Evolutionary conservation across 2,888 invertebrate genomes (phyloP).

Genomic region (Pseudococcus jackbeardsleyi): DNA sequence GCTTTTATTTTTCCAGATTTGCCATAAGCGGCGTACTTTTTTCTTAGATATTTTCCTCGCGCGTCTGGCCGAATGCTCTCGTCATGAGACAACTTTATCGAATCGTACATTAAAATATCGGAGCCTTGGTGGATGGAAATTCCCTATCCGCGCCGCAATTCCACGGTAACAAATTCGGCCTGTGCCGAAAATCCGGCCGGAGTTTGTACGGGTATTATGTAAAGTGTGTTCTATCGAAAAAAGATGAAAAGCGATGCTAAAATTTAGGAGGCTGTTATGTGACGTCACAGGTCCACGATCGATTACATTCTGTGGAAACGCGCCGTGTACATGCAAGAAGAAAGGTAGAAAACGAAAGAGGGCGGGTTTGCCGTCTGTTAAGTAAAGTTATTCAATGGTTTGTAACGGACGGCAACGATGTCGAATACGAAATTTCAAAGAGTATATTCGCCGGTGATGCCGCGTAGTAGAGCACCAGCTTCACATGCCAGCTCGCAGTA

Average conservation of each 20-base stretch:
- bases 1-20: too few species aligned
- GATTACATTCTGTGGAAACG: constrained; percentile 58
- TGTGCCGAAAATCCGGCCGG: background rate
- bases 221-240: constrained; percentile 55
- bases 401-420: constrained; percentile 50
- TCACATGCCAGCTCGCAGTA: background rate
- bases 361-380: constrained; percentile 56
- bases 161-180: background rate
- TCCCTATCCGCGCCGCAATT: background rate
- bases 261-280: constrained; percentile 63
- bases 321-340: constrained; percentile 45
- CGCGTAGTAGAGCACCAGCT: background rate
- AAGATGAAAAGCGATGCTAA: constrained; percentile 55
- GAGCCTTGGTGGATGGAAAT: background rate
- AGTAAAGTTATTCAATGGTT: constrained; percentile 60
- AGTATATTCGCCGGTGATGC: constrained; percentile 1
- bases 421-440: constrained; percentile 48
- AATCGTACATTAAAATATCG: background rate
- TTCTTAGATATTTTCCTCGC: too few species aligned
- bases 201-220: constrained; percentile 50
- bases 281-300: constrained; percentile 64
- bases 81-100: too few species aligned
- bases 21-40: background rate
- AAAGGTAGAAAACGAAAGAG: constrained; percentile 59
- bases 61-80: too few species aligned